Evolutionary conservation across 2,888 invertebrate genomes (phyloP), one percentile per base, ranked within the genome.

Genomic region (Cryptocheilus praepositus): DNA sequence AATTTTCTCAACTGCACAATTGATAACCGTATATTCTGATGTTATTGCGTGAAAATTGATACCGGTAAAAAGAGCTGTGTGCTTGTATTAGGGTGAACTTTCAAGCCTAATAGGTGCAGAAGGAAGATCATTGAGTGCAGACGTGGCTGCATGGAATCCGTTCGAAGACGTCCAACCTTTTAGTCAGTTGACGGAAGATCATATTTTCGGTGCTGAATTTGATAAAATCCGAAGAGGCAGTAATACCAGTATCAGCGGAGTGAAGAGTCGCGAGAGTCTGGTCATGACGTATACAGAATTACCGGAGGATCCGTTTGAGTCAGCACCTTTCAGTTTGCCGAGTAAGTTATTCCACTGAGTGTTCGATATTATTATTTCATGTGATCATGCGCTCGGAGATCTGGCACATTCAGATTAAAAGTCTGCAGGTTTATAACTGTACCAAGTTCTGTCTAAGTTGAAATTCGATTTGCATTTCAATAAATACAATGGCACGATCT

Each of bases 151-250:
- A 75, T 95, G 95, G 95, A 96, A 96, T 89, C 96, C 96, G 0
- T 96, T 96, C 84, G 94, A 94, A 83, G 94, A 94, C 80, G 91
- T 92, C 61, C 88, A 90, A 22, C 93, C 93, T 25, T 94, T 95
- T 85, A 92, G 92, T 85, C 93, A 93, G 82, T 91, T 94, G 89
- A 93, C 93, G 3, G 95, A 95, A 83, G 95, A 95, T 90, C 93
- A 94, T 81, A 92, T 95, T 78, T 95, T 95, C 88, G 95, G 95
- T 64, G 94, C 93, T 49, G 95, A 95, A 88, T 95, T 95, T 86
- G 95, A 95, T 87, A 94, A 94, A 88, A 93, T 95, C 80, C 90
- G 95, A 78, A 91, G 93, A 80, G 94, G 95, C 74, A 95, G 94
- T 82, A 94, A 94, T 88, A 94, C 93, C 86, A 95, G 95, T 93